Base-by-base conservation (phyloP, 2,797 vertebrate genomes). In the Austrolebias charrua region DNA sequence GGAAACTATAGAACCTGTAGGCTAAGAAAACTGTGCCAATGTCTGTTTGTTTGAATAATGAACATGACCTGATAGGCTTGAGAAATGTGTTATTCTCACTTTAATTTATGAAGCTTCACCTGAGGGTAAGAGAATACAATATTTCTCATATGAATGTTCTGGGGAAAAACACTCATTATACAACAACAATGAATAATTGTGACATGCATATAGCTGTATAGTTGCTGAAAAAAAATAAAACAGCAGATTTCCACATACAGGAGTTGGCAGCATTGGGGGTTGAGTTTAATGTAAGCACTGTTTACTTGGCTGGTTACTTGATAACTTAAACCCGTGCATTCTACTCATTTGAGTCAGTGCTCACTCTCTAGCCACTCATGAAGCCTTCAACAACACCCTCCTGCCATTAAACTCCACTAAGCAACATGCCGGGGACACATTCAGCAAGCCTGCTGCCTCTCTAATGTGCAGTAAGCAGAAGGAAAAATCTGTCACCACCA, bases 21-120 rank as follows among this genome's bases (percentile, higher is more conserved):
- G 65, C 65, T 54, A 67, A 46, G 72, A 63, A 83, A 88, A 84
- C 75, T 82, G 82, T 85, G 85, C 80, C 81, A 85, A 60, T 52
- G 55, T 71, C 66, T 84, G 75, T 88, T 83, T 75, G 64, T 80
- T 75, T 85, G 79, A 88, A 86, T 84, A 87, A 89, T 86, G 76
- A 85, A 78, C 65, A 71, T 86, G 86, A 86, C 88, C 88, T 84
- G 75, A 76, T 84, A 81, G 58, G 71, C 77, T 79, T 80, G 77
- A 71, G 74, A 80, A 74, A 76, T 67, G 79, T 47, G 57, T 69
- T 76, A 65, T 55, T 66, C 67, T 71, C 66, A 54, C 75, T 80
- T 82, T 84, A 84, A 86, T 87, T 86, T 75, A 82, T 87, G 73
- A 79, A 69, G 73, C 67, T 77, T 84, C 63, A 76, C 79, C 77